Evolutionary conservation across 2,113 vertebrate species (phyloP), one percentile per base, ranked within the genome.

Genomic region (Merops nubicus): DNA sequence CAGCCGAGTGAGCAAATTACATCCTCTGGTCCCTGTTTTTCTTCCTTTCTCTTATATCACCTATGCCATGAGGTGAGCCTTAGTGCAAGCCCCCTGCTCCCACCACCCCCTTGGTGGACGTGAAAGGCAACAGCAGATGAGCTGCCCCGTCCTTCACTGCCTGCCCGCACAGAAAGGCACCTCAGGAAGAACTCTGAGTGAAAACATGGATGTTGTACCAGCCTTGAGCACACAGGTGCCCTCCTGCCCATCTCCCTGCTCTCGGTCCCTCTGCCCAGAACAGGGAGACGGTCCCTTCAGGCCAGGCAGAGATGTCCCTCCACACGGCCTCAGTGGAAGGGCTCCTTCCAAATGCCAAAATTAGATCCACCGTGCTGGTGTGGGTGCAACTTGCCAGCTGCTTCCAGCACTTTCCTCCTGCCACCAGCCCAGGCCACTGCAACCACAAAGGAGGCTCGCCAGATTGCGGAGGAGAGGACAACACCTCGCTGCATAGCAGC

Each of bases 61-160:
- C 1, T 12, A 40, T 0, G 1, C 48, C 5, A 2, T 0, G 4
- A 60, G 28, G 36, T 33, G 59, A 63, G 34, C 47, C 51, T 59
- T 16, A 53, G 63, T 0, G 0, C 1, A 1, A 75, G 20, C 8
- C 7, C 15, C 26, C 28, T 6, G 5, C 38, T 91, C 63, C 68
- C 26, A 25, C 22, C 3, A 2, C 36, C 63, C 51, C 43, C 40
- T 40, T 13, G 65, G 47, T 47, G 34, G 45, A 34, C 0, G 1
- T 5, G 3, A 54, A 45, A 72, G n/a, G 29, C 1, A 1, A 67
- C 25, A 56, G 54, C 48, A 34, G 60, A 64, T 5, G 12, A 64
- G 54, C 20, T 74, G 83, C 29, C 40, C 42, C 4, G 0, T 68
- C 14, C 62, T 85, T 53, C 4, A 5, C 33, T 31, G 70, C 76